Base-by-base conservation (phyloP, 2,888 invertebrate genomes). In the Eledona agricola region DNA sequence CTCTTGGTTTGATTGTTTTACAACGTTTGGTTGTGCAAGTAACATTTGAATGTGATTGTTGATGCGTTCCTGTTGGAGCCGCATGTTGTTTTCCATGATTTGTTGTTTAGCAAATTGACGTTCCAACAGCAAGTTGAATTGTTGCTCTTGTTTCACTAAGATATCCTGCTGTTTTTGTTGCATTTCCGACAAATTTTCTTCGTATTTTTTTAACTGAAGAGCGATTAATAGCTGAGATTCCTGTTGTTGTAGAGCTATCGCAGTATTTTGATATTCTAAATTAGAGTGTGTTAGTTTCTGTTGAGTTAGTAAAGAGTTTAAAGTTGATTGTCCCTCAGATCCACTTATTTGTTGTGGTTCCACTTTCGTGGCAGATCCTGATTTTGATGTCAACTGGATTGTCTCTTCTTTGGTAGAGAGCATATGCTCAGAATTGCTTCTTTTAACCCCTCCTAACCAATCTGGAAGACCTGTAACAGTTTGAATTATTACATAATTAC, bases 141-240 rank as follows among this genome's bases (percentile, higher is more conserved):
- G 82, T 7, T 78, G 71, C 46, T 81, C 81, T 54, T 83, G 81
- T 16, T 80, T 80, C 2, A 73, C 61, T 9, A 81, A 72, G 54
- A 83, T 81, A 2, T 80, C 78, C 49, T 83, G 81, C 57, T 83
- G 83, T 2, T 80, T 76, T 75, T 79, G 62, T 63, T 83, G 83
- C 71, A 84, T 79, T 12, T 80, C 79, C 3, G 78, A 77, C 19
- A 85, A 72, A 66, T 78, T 81, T 60, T 84, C 83, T 64, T 84
- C 84, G 60, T 84, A 84, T 23, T 83, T 84, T 66, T 83, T 83
- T 42, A 84, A 69, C 59, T 85, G 84, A 57, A 85, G 69, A 4
- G 84, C 83, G 26, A 84, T 79, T 76, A 83, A 75, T 29, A 85
- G 61, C 61, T 84, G 83, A 0, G 83, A 80, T 69, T 85, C 84